phyloP scores from a whole-genome alignment of 2,113 vertebrate genomes.

The Todiramphus chloris region DNA sequence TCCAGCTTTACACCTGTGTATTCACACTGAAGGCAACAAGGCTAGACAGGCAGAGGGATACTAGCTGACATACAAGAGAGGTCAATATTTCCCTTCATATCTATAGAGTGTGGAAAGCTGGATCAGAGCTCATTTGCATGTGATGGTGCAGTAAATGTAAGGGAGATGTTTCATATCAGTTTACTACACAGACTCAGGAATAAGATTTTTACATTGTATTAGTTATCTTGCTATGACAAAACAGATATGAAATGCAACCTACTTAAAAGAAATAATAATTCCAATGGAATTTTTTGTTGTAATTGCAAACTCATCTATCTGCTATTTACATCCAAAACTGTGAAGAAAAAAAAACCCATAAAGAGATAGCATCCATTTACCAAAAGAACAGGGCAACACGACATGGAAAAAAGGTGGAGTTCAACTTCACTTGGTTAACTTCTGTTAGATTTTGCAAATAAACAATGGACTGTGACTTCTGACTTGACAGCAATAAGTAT shows the following conservation, averaged over 20 bases:
- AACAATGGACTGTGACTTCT: not conserved
- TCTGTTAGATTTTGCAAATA: not conserved
- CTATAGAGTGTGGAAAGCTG: not conserved
- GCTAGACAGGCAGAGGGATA: not conserved
- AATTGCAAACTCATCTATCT: not conserved
- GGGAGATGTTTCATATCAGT: not conserved
- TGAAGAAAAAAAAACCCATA: not conserved
- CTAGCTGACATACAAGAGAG: not conserved
- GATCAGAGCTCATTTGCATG: not conserved
- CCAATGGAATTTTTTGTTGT: not conserved
- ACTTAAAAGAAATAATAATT: not conserved
- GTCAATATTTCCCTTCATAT: not conserved
- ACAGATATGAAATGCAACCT: not conserved
- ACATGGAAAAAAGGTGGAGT: not conserved
- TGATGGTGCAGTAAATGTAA: not conserved
- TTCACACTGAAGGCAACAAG: not conserved
- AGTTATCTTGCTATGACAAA: not conserved
- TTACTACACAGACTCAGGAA: not conserved
- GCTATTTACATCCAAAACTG: not conserved
- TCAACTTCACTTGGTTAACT: not conserved
- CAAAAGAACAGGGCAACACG: not conserved
- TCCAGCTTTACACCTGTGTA: not conserved
- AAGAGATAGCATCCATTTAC: not conserved
- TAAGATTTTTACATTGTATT: not conserved
- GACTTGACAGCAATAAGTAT: not conserved